Conservation (phyloP, 2,797 vertebrate species). For the Pseudomugil tenellus region DNA sequence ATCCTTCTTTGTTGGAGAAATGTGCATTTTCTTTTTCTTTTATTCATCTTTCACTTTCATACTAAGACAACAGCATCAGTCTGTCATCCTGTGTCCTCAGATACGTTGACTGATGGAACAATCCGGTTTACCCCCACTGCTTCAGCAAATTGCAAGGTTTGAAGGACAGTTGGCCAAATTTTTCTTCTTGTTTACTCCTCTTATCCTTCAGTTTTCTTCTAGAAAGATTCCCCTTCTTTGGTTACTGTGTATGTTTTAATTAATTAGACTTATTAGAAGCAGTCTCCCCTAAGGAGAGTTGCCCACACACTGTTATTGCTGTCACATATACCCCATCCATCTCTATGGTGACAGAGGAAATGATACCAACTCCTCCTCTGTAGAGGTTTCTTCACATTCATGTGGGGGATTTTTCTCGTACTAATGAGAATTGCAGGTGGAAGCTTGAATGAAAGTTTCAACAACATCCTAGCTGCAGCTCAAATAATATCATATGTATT, state of each 20-base stretch:
- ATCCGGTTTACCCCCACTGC: conserved; percentile 11
- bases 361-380: conserved; percentile 31
- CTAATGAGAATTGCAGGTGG: not conserved
- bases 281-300: conserved; percentile 8
- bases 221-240: not conserved
- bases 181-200: conserved; percentile 3
- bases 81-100: conserved; percentile 44
- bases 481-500: not conserved
- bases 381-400: conserved; percentile 34
- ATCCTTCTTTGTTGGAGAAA: conserved; percentile 2
- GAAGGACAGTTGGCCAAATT: conserved; percentile 23
- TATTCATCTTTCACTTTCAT: not conserved
- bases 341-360: conserved; percentile 35
- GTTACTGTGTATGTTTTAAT: not conserved
- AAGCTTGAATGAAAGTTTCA: not conserved
- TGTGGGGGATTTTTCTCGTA: conserved; percentile 10
- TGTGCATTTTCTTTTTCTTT: not conserved
- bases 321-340: conserved; percentile 23
- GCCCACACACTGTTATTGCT: conserved; percentile 30
- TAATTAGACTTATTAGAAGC: conserved; percentile 12
- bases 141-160: conserved; percentile 32
- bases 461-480: not conserved
- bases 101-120: conserved; percentile 8
- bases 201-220: conserved; percentile 8
- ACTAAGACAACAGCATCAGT: conserved; percentile 4